Conservation (phyloP, 1,140 invertebrate genomes). For the Drosophila virilis region DNA sequence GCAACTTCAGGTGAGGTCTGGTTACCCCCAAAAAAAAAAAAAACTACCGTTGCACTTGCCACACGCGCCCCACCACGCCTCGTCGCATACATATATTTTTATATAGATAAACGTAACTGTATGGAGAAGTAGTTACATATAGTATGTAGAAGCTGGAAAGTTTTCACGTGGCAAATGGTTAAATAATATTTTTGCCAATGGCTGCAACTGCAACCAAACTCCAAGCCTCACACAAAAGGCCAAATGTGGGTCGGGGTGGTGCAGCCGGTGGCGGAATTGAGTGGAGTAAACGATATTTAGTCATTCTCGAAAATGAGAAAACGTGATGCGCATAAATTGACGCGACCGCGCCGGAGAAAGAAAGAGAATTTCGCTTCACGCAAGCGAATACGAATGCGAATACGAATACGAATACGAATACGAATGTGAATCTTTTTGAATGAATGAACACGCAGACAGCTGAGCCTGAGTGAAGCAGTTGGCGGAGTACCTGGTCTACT, state of each 20-base stretch:
- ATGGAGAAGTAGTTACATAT: conserved; percentile 16
- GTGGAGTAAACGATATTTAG: conserved; percentile 81
- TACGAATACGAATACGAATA: conserved; percentile 54
- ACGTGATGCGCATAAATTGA: conserved; percentile 83
- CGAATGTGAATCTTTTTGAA: conserved; percentile 66
- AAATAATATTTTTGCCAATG: conserved; percentile 50
- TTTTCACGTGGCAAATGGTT: conserved; percentile 53
- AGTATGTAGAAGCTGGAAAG: conserved; percentile 18
- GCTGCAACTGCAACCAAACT: conserved; percentile 49
- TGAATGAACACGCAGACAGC: conserved; percentile 54
- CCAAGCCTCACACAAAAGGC: conserved; percentile 17
- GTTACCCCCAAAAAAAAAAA: conserved; percentile 4
- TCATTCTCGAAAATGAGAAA: conserved; percentile 83
- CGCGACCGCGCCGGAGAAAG: conserved; percentile 30
- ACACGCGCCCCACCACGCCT: conserved; percentile 21
- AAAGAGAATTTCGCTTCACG: conserved; percentile 54
- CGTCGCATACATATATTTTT: conserved; percentile 1
- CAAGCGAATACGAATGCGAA: conserved; percentile 51
- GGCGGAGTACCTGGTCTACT: conserved; percentile 5
- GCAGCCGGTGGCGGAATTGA: conserved; percentile 24
- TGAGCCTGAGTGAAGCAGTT: conserved; percentile 10
- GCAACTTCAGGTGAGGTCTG: conserved; percentile 63
- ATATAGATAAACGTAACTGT: background rate
- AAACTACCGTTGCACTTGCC: conserved; percentile 55
- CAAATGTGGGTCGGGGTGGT: conserved; percentile 11